A percentile compares a stretch with the other conserved stretches of the same genome.
These are phyloP conservation scores for Hyles euphorbiae DNA, from an alignment of 1,140 invertebrate species.

Conservation along the genomic window DNA sequence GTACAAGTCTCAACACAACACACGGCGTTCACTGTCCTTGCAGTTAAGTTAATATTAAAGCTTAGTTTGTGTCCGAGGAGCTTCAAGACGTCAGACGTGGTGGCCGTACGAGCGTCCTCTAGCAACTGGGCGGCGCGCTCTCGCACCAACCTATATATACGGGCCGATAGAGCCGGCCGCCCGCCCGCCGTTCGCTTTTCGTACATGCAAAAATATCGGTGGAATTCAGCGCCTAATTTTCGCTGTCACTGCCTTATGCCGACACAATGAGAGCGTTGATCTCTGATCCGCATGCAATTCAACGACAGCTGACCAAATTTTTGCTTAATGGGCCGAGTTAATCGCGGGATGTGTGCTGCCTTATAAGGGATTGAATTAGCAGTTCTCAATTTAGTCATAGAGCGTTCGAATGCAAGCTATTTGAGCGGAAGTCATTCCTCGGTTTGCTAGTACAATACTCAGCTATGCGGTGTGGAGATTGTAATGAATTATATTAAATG, in stretches of 20 bases:
- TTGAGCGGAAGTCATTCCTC: no score
- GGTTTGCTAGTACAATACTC: no score
- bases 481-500: no score
- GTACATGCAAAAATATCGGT: slow-evolving; percentile 64
- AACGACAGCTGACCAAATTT: slow-evolving; percentile 55
- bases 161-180: slow-evolving; percentile 28
- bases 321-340: slow-evolving; percentile 42
- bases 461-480: no score
- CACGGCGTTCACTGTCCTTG: slow-evolving; percentile 26
- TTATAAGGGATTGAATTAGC: slow-evolving; percentile 24
- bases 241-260: slow-evolving; percentile 62
- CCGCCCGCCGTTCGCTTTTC: slow-evolving; percentile 54
- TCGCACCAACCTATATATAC: slow-evolving; percentile 56
- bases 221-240: slow-evolving; percentile 68
- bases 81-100: slow-evolving; percentile 20
- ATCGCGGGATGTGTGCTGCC: slow-evolving; percentile 20
- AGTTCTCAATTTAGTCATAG: background rate
- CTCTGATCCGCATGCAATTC: slow-evolving; percentile 43
- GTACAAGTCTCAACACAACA: slow-evolving; percentile 27
- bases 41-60: slow-evolving; percentile 13
- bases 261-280: slow-evolving; percentile 72
- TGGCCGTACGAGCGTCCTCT: slow-evolving; percentile 24
- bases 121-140: slow-evolving; percentile 59
- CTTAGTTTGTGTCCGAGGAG: slow-evolving; percentile 6
- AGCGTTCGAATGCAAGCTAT: no score